Evolutionary conservation across 53 echinoderm and acorn worm species (phyloP).

Genomic region (Mesocentrotus franciscanus): DNA sequence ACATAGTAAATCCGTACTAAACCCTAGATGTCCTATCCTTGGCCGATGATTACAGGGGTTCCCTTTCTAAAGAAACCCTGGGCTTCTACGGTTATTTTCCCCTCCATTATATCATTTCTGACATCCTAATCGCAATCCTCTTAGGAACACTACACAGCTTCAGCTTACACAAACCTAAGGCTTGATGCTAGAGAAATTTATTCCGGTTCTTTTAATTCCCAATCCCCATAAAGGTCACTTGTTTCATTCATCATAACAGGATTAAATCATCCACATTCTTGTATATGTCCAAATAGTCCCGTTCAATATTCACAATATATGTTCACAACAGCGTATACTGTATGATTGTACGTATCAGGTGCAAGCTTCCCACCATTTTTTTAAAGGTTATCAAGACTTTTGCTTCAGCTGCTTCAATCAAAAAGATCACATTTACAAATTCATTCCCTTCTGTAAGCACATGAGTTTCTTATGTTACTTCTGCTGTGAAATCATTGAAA

Average conservation of each 20-base stretch:
- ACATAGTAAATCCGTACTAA: conserved; percentile 1
- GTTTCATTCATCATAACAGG: conserved; percentile 48
- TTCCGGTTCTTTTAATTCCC: conserved; percentile 55
- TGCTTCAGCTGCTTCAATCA: neutral
- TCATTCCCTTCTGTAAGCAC: neutral
- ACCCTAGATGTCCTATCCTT: conserved; percentile 24
- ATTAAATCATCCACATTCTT: neutral
- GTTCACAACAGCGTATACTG: neutral
- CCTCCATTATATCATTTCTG: neutral
- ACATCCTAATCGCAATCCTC: conserved; percentile 48
- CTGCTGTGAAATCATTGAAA: too few species aligned
- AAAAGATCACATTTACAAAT: neutral
- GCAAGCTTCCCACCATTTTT: neutral
- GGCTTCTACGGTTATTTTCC: neutral
- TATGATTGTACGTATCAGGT: neutral
- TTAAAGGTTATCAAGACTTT: too few species aligned
- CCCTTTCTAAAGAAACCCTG: neutral
- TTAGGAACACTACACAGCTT: conserved; percentile 37
- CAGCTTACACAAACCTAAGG: conserved; percentile 21
- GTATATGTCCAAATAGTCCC: neutral
- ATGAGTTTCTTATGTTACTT: too few species aligned
- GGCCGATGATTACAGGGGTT: conserved; percentile 28
- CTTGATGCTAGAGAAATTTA: conserved; percentile 34
- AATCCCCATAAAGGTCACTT: conserved; percentile 49
- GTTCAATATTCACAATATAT: neutral